Percentiles rank a stretch among this genome's conserved stretches.
phyloP scores from a whole-genome alignment of 1,140 invertebrate species.

The Formica exsecta region DNA sequence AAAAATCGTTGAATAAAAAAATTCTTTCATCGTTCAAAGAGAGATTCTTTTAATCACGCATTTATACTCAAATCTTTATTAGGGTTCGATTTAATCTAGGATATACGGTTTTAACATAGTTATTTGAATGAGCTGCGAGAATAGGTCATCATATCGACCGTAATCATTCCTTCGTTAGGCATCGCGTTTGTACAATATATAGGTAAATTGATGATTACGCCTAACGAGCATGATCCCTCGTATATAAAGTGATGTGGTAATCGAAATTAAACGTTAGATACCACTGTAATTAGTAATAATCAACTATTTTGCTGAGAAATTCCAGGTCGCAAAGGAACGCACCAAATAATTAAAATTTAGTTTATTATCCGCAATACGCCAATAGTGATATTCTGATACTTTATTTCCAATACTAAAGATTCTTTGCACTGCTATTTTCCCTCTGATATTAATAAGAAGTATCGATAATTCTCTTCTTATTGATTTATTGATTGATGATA shows the following conservation, averaged over 20 bases:
- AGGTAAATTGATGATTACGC: constrained; percentile 23
- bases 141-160: not conserved
- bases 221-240: not conserved
- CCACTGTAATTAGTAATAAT: constrained; percentile 30
- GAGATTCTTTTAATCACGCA: not conserved
- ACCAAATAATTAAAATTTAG: constrained; percentile 15
- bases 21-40: too few species aligned
- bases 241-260: not conserved
- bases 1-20: not conserved
- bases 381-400: not conserved
- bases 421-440: not conserved
- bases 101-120: not conserved
- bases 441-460: not conserved
- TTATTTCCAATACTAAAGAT: not conserved
- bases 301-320: constrained; percentile 12
- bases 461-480: not conserved
- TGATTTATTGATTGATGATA: not conserved
- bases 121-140: not conserved
- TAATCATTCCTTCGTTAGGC: constrained; percentile 17
- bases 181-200: constrained; percentile 18
- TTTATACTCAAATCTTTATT: not conserved
- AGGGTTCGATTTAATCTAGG: not conserved
- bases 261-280: constrained; percentile 41
- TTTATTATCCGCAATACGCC: not conserved
- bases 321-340: not conserved